Evolutionary conservation across 2,888 invertebrate species (phyloP), one percentile per base, ranked within the genome.

Genomic region (Dioctria linearis): DNA sequence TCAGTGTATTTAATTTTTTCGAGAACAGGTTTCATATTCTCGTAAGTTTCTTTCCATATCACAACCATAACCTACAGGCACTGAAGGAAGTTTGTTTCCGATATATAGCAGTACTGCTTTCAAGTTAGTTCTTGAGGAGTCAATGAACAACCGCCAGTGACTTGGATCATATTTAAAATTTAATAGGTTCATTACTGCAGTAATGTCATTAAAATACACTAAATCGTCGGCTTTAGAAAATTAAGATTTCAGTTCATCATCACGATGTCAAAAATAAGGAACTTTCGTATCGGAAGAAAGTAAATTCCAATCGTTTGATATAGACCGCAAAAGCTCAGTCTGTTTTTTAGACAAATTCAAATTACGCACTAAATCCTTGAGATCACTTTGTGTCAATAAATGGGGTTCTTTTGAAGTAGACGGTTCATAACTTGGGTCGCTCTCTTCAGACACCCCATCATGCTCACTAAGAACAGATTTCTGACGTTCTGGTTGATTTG

Each of bases 261-360:
- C 43, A 78, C 63, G 78, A 61, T 78, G 61, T 46, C 51, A 42
- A 13, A 42, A 61, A 61, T 43, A 61, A 63, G 63, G 63, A 61
- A 78, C 63, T 63, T 46, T 37, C 49, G 49, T 61, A 78, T 78
- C 61, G 11, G 63, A n/a, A 61, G 42, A 61, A 78, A 63, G 39
- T 46, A 63, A 78, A 78, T 78, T 78, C 63, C 78, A 63, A 9
- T 78, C 61, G 61, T 78, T 78, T 46, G 46, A 78, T 46, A 65
- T 46, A 59, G 78, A 78, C 61, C 61, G 49, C 43, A 63, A 63
- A 61, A 63, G 49, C 66, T 78, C 78, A 51, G 66, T 54, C 40
- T 66, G 65, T 49, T 57, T 66, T 78, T 78, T 51, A 54, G 66
- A 46, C 54, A 78, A 25, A 66, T 78, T 54, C 5, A 78, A 78